phyloP scores from a whole-genome alignment of 2,113 vertebrate genomes.

The Ailuropoda melanoleuca region DNA sequence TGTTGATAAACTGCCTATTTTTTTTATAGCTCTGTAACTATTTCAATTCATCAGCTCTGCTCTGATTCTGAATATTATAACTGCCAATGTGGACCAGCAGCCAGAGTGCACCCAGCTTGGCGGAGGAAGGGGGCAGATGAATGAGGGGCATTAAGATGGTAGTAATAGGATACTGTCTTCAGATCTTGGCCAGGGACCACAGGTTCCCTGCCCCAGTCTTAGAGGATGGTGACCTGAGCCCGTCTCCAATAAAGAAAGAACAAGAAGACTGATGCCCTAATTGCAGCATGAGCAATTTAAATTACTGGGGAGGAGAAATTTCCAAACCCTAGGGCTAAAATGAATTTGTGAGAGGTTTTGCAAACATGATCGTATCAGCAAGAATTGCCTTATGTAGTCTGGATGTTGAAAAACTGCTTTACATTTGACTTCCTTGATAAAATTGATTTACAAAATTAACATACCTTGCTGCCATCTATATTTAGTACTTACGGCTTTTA shows the following conservation, averaged over 20 bases:
- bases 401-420: conserved; percentile 11
- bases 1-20: neutral
- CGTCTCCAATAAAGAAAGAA: neutral
- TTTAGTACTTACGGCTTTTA: neutral
- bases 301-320: neutral
- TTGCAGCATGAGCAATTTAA: neutral
- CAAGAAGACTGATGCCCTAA: neutral
- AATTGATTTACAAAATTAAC: neutral
- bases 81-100: neutral
- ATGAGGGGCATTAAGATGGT: neutral
- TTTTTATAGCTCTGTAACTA: neutral
- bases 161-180: neutral
- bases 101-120: neutral
- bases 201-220: neutral
- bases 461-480: neutral
- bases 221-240: neutral
- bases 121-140: neutral
- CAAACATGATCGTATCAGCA: neutral
- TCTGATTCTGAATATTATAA: neutral
- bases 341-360: neutral
- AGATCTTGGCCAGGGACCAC: neutral
- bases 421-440: neutral
- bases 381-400: neutral
- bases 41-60: neutral
- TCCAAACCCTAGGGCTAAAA: neutral